Base-by-base conservation (phyloP, 2,113 vertebrate genomes). In the Muscicapa adusta region DNA sequence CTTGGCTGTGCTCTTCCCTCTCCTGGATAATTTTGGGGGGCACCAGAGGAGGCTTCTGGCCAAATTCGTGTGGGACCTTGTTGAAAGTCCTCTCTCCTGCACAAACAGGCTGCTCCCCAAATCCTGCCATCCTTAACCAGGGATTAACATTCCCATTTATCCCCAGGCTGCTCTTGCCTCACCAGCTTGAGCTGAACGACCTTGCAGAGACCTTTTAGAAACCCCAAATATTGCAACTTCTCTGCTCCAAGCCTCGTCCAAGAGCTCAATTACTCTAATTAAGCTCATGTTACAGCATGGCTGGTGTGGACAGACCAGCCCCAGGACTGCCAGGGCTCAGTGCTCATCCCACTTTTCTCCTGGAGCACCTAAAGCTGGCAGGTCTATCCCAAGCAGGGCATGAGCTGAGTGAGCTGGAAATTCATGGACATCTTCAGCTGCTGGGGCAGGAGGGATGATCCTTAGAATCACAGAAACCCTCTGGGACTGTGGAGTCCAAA, bases 291-390 rank as follows among this genome's bases (percentile, higher is more conserved):
- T 76, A 18, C 50, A 40, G 67, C 75, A 40, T 0, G 5, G 72
- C 40, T 0, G 0, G 42, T 24, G 42, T 16, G 36, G 61, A 57
- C 66, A 65, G 75, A 85, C 75, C 50, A 45, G 86, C 19, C 24
- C 17, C 4, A 5, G 53, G 38, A 34, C 29, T 53, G 31, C 51
- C 51, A 45, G 48, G 24, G 18, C 18, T 40, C 0, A 0, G 9
- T 9, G n/a, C 14, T 63, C 26, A 25, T 38, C n/a, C 24, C 3
- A 1, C 24, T 72, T 79, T 75, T 62, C 33, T 80, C 67, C 72
- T 4, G 8, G 34, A 68, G 28, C 54, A 57, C 29, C 48, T n/a
- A 28, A 25, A 60, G 31, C 31, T 43, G 56, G 26, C 48, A 60
- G 34, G 28, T 24, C 51, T 65, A 3, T 61, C 18, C 56, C 5